phyloP scores from a whole-genome alignment of 2,797 vertebrate species.

The Sebastes steindachneri region DNA sequence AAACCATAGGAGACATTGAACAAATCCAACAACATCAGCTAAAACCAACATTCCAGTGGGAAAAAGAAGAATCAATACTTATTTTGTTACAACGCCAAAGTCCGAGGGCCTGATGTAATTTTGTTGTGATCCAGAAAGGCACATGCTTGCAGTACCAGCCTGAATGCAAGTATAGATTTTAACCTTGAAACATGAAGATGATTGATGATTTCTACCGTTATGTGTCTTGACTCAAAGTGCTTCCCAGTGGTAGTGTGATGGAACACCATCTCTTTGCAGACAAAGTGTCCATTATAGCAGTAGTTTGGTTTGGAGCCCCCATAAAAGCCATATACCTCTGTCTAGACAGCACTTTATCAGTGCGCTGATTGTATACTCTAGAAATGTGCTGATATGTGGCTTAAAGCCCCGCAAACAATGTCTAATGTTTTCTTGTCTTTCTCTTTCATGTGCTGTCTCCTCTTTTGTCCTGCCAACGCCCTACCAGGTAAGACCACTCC shows the following conservation, averaged over 20 bases:
- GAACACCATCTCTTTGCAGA: conserved; percentile 30
- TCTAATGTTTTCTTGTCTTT: conserved; percentile 67
- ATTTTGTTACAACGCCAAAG: conserved; percentile 36
- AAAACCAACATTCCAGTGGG: conserved; percentile 21
- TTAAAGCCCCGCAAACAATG: conserved; percentile 53
- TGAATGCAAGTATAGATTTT: conserved; percentile 48
- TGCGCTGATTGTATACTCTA: conserved; percentile 1
- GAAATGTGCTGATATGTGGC: conserved; percentile 46
- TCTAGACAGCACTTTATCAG: conserved; percentile 62
- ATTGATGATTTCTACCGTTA: conserved; percentile 41
- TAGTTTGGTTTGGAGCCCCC: conserved; percentile 25
- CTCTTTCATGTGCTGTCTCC: conserved; percentile 81
- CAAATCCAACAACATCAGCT: conserved; percentile 39
- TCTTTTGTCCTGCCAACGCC: conserved; percentile 64
- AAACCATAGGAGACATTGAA: conserved; percentile 23
- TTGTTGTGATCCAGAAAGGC: conserved; percentile 29
- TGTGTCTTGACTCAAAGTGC: conserved; percentile 39
- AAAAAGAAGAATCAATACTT: conserved; percentile 47
- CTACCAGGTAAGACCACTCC: conserved; percentile 84
- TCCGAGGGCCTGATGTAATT: conserved; percentile 49
- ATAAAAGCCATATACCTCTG: conserved; percentile 32
- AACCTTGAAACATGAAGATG: conserved; percentile 52
- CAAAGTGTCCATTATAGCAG: conserved; percentile 41
- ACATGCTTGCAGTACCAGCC: conserved; percentile 2
- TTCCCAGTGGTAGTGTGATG: conserved; percentile 8